phyloP scores from a whole-genome alignment of 2,888 invertebrate genomes.

The Catocala fraxini region DNA sequence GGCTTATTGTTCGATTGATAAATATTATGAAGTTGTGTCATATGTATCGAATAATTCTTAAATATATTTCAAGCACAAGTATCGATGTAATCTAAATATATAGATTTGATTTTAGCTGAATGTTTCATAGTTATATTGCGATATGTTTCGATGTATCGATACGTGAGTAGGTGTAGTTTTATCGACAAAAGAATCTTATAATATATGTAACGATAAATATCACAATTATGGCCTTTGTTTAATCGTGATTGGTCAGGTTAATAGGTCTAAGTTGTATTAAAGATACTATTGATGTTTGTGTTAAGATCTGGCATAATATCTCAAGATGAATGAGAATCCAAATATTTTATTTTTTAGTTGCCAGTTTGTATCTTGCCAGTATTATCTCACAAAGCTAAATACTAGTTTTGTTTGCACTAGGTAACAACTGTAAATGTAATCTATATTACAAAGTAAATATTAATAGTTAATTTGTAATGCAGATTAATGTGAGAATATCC shows the following conservation, averaged over 20 bases:
- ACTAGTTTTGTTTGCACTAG: too few species aligned
- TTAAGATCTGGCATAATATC: too few species aligned
- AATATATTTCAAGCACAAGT: constrained; percentile 3
- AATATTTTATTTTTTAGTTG: too few species aligned
- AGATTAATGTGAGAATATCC: too few species aligned
- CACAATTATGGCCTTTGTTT: constrained; percentile 7
- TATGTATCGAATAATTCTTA: constrained; percentile 37
- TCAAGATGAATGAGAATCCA: too few species aligned
- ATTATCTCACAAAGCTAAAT: too few species aligned
- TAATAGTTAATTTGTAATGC: too few species aligned
- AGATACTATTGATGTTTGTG: neutral
- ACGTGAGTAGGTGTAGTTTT: constrained; percentile 13
- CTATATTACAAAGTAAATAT: too few species aligned
- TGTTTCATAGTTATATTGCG: constrained; percentile 29
- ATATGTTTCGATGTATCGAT: constrained; percentile 19
- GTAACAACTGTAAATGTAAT: too few species aligned
- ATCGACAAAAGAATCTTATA: constrained; percentile 14
- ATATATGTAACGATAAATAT: constrained; percentile 13
- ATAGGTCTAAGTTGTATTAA: neutral
- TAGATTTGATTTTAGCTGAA: constrained; percentile 29
- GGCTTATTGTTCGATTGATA: constrained; percentile 62
- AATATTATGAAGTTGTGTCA: constrained; percentile 43
- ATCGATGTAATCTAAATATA: constrained; percentile 38
- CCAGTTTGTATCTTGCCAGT: too few species aligned
- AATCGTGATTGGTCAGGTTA: constrained; percentile 13